Evolutionary conservation across 2,888 invertebrate genomes (phyloP).

Genomic region (Parnassius glacialis): DNA sequence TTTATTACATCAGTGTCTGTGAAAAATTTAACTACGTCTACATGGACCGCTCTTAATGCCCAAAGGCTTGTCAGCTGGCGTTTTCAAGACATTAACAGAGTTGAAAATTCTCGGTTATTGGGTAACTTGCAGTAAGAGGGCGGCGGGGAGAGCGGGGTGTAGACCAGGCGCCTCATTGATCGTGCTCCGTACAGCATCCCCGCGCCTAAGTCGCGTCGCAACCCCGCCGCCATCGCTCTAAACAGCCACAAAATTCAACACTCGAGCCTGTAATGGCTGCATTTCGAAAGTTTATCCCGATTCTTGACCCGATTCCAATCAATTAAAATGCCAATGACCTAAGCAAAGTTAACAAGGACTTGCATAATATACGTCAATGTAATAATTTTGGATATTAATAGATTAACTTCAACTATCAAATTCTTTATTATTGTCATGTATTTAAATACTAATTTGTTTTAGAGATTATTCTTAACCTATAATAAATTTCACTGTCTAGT

Average conservation of each 20-base stretch:
- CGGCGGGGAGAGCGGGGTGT: conserved; percentile 40
- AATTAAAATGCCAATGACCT: conserved; percentile 22
- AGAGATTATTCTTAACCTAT: too few relatives aligned
- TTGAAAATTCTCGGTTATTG: conserved; percentile 59
- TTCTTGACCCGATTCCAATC: conserved; percentile 37
- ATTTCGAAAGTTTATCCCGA: conserved; percentile 45
- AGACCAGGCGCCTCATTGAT: conserved; percentile 72
- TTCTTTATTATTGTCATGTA: too few relatives aligned
- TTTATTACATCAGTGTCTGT: background rate
- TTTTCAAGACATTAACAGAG: conserved; percentile 37
- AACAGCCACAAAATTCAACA: conserved; percentile 54
- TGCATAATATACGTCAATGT: background rate
- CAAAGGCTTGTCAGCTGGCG: conserved; percentile 17
- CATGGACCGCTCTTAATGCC: conserved; percentile 8
- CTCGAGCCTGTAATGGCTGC: conserved; percentile 51
- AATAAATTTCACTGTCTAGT: too few relatives aligned
- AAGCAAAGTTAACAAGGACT: conserved; percentile 24
- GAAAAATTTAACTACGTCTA: conserved; percentile 2
- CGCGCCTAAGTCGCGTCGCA: conserved; percentile 46
- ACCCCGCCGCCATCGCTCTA: conserved; percentile 55
- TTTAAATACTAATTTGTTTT: too few relatives aligned
- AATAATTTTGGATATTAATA: too few relatives aligned
- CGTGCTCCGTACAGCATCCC: conserved; percentile 67
- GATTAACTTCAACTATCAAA: too few relatives aligned
- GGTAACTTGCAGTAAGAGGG: conserved; percentile 44